Conservation (phyloP, 1,140 invertebrate genomes). For the Zophobas atratus region DNA sequence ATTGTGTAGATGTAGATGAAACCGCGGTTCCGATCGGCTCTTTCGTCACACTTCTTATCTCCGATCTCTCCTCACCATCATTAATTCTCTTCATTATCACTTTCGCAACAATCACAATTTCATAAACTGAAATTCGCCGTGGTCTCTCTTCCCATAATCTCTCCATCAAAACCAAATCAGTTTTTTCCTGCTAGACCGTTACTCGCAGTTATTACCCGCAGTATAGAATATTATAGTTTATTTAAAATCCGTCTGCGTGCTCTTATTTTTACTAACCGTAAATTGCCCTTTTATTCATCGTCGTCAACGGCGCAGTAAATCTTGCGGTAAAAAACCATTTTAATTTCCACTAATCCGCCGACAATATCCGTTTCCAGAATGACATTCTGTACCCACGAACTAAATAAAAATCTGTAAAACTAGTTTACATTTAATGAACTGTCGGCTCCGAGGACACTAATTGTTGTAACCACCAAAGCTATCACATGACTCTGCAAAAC, state of each 20-base stretch:
- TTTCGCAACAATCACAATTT: not conserved
- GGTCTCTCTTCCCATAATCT: not conserved
- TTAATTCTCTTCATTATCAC: slow-evolving; percentile 18
- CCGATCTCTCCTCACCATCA: slow-evolving; percentile 11
- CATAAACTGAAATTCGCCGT: not conserved
- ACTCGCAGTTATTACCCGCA: slow-evolving; percentile 1
- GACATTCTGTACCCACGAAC: slow-evolving; percentile 19
- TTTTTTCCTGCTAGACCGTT: slow-evolving; percentile 12
- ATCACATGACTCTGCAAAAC: slow-evolving; percentile 52
- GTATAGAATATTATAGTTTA: slow-evolving; percentile 13
- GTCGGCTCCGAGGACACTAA: slow-evolving; percentile 49
- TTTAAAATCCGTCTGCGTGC: slow-evolving; percentile 2
- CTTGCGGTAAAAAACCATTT: not conserved
- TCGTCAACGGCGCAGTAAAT: not conserved
- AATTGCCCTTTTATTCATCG: slow-evolving; percentile 19
- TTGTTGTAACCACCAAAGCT: slow-evolving; percentile 52
- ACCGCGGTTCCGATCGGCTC: slow-evolving; percentile 19
- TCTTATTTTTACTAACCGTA: not conserved
- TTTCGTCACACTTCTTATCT: slow-evolving; percentile 17
- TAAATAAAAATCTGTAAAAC: slow-evolving; percentile 45
- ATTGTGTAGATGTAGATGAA: slow-evolving; percentile 11
- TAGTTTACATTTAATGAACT: slow-evolving; percentile 51
- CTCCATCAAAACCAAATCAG: slow-evolving; percentile 1
- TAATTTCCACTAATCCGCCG: slow-evolving; percentile 40
- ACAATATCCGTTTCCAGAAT: slow-evolving; percentile 46